Conservation (phyloP, 2,797 vertebrate genomes). For the Platalea minor region DNA sequence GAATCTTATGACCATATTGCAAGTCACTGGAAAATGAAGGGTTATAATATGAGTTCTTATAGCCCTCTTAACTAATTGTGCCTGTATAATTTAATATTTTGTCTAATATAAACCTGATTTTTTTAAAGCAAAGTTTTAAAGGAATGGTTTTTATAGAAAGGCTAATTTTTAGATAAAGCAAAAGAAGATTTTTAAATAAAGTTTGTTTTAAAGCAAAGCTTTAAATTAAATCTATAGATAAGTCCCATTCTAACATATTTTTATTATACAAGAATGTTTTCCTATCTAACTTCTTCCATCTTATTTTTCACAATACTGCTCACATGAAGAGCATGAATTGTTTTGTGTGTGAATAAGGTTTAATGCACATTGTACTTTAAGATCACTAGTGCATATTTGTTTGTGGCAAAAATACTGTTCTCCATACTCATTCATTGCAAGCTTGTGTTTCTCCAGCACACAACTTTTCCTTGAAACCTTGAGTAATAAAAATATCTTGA, state of each 20-base stretch:
- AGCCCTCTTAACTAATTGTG: conserved; percentile 46
- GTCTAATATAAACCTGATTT: conserved; percentile 44
- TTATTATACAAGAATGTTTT: conserved; percentile 57
- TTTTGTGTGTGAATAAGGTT: conserved; percentile 21
- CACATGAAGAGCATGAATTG: conserved; percentile 3
- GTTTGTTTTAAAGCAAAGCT: conserved; percentile 64
- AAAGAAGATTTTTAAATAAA: conserved; percentile 58
- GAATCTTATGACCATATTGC: conserved; percentile 32
- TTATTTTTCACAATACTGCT: conserved; percentile 58
- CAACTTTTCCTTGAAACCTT: conserved; percentile 50
- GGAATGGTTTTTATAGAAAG: conserved; percentile 66
- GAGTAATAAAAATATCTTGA: conserved; percentile 60
- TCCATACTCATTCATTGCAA: conserved; percentile 33
- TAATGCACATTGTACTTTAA: conserved; percentile 34
- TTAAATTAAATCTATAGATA: conserved; percentile 45
- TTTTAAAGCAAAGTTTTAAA: conserved; percentile 66
- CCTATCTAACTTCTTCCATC: conserved; percentile 45
- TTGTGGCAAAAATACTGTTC: conserved; percentile 37
- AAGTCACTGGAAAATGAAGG: conserved; percentile 46
- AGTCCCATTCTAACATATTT: conserved; percentile 53
- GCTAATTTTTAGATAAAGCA: conserved; percentile 68
- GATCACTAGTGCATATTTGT: conserved; percentile 37
- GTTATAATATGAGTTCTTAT: conserved; percentile 6
- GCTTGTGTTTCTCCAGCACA: conserved; percentile 31
- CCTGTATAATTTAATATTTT: conserved; percentile 65